Base-by-base conservation (phyloP, 2,797 vertebrate species). In the Ara ararauna region DNA sequence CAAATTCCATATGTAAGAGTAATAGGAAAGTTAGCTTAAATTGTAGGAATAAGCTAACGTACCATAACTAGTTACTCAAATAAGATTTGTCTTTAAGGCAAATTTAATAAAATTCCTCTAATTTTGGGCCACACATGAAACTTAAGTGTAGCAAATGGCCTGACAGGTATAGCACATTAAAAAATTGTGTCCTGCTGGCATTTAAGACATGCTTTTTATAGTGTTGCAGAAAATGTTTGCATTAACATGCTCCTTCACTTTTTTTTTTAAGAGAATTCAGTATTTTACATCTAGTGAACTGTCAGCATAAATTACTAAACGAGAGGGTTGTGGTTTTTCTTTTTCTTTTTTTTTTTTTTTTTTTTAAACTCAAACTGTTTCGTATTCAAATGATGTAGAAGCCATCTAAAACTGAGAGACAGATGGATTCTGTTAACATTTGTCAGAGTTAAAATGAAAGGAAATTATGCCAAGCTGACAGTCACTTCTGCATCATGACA, bases 171-270 rank as follows among this genome's bases (percentile, higher is more conserved):
- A 66, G 70, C 45, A 30, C 1, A 2, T 38, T 36, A 51, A 84
- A 85, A 82, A 51, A 4, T 8, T 26, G 11, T 56, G 18, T 45
- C 30, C 56, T 84, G 13, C 6, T 93, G 44, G 10, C 9, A 3
- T 29, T 1, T 40, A 36, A 48, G 50, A 23, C 10, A 12, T 2
- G 4, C 3, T 45, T 48, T 61, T 53, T 30, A 11, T 42, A 51
- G 21, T 17, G 7, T 62, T 66, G 15, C 47, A 72, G 48, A 45
- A 65, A 67, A 30, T 14, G 2, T 16, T 54, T 64, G 4, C 5
- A 2, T 67, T 77, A 42, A 10, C 3, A 1, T 70, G 3, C 32
- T 71, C 3, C 30, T 62, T 10, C 3, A 1, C 4, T 10, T 44
- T 45, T 80, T 56, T 61, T 54, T 51, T 38, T 5, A 45, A 30